Base-by-base conservation (phyloP, 2,888 invertebrate genomes). In the Azorinus chamasolen region DNA sequence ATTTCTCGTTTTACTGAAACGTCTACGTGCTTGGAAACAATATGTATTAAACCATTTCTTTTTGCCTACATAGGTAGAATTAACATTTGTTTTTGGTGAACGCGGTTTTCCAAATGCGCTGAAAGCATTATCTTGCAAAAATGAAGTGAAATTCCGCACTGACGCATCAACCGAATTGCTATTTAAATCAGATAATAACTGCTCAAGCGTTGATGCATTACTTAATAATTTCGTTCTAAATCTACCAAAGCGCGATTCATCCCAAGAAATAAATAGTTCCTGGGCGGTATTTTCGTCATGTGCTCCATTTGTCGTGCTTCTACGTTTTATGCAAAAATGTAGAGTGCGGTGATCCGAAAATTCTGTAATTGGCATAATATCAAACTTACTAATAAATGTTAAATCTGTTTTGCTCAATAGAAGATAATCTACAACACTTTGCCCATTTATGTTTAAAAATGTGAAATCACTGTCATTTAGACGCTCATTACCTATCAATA, bases 1-100 rank as follows among this genome's bases (percentile, higher is more conserved):
- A 37, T 55, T 55, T 55, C 55, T 55, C 14, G 55, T 39, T 55
- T 37, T 55, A 55, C 37, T 55, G 37, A 55, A 55, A 18, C 37
- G 18, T 37, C 20, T 55, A 37, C 39, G 16, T 37, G 55, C 55
- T 10, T 55, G 8, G 10, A 37, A 37, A 25, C 55, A 55, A 6
- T 37, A 12, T 24, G 16, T 18, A n/a, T 55, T 55, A 55, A 55
- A 55, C 55, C 55, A 55, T 37, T 55, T 55, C 10, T 55, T 55
- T 55, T 27, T 16, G 4, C 10, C 20, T 22, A 8, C 24, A 8
- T 24, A 24, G 39, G 27, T 55, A 6, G 4, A 8, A n/a, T n/a
- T n/a, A n/a, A n/a, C n/a, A n/a, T n/a, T n/a, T n/a, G n/a, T n/a
- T n/a, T n/a, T n/a, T n/a, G 6, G 12, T 37, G 6, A n/a, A 10